A percentile compares a stretch with the other conserved stretches of the same genome.
phyloP scores from a whole-genome alignment of 1,140 invertebrate genomes.

The Tyrophagus putrescentiae region DNA sequence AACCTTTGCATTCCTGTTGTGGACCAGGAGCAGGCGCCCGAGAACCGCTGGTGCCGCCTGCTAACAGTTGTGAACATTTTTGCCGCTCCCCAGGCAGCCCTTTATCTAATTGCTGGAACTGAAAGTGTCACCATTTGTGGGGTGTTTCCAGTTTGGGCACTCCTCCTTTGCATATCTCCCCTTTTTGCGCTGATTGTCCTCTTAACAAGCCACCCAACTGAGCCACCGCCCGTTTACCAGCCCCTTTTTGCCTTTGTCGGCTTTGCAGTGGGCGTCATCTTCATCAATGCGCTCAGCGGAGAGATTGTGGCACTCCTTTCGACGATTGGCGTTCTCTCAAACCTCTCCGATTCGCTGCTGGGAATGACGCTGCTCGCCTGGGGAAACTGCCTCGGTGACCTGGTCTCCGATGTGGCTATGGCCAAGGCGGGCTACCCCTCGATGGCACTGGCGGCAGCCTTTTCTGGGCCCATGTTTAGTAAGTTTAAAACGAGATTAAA shows the following conservation, averaged over 20 bases:
- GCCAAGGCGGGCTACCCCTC: slow-evolving; percentile 47
- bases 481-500: too few species aligned
- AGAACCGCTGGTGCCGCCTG: slow-evolving; percentile 45
- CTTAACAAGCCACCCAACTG: slow-evolving; percentile 32
- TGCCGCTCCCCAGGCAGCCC: slow-evolving; percentile 37
- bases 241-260: slow-evolving; percentile 44
- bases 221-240: slow-evolving; percentile 35
- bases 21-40: slow-evolving; percentile 38
- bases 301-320: slow-evolving; percentile 49
- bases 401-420: slow-evolving; percentile 43
- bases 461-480: slow-evolving; percentile 53
- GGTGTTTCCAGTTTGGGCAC: background rate
- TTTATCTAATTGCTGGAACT: too few species aligned
- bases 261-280: slow-evolving; percentile 47
- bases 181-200: slow-evolving; percentile 29
- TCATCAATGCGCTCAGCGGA: slow-evolving; percentile 49
- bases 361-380: slow-evolving; percentile 55
- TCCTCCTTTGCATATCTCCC: background rate
- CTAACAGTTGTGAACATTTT: slow-evolving; percentile 43
- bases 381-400: slow-evolving; percentile 53
- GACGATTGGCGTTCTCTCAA: slow-evolving; percentile 43
- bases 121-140: background rate
- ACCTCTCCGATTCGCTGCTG: slow-evolving; percentile 48
- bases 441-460: slow-evolving; percentile 53
- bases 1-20: slow-evolving; percentile 46